Percentiles rank a stretch among this genome's conserved stretches.
Conservation (phyloP, 2,113 vertebrate species). For the Galeopterus variegatus region DNA sequence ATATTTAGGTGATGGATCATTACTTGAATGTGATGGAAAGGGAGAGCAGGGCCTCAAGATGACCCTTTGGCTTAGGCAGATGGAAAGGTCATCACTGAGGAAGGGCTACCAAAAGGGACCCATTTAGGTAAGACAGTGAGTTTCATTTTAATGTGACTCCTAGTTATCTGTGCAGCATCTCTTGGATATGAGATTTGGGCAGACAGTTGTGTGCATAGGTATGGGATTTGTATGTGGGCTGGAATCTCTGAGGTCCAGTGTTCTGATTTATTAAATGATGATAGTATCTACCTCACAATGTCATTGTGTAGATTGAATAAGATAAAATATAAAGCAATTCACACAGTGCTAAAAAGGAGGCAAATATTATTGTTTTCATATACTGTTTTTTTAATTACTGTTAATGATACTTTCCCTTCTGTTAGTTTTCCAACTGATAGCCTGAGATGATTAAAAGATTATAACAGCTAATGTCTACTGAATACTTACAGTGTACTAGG, state of each 20-base stretch:
- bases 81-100: not conserved
- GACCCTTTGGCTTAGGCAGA: not conserved
- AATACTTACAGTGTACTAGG: not conserved
- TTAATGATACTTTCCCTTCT: not conserved
- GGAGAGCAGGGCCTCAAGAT: not conserved
- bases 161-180: not conserved
- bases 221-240: not conserved
- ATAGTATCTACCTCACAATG: not conserved
- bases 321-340: not conserved
- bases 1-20: not conserved
- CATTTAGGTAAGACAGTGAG: fast-evolving
- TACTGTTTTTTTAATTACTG: not conserved
- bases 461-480: not conserved
- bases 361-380: not conserved
- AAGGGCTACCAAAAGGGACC: not conserved
- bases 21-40: not conserved
- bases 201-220: not conserved
- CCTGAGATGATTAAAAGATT: not conserved
- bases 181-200: not conserved
- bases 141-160: not conserved
- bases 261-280: not conserved
- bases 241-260: not conserved
- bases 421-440: not conserved
- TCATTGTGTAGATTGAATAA: not conserved
- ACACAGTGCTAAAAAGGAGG: not conserved